Conservation (phyloP, 2,797 vertebrate genomes). For the Valencia hispanica region DNA sequence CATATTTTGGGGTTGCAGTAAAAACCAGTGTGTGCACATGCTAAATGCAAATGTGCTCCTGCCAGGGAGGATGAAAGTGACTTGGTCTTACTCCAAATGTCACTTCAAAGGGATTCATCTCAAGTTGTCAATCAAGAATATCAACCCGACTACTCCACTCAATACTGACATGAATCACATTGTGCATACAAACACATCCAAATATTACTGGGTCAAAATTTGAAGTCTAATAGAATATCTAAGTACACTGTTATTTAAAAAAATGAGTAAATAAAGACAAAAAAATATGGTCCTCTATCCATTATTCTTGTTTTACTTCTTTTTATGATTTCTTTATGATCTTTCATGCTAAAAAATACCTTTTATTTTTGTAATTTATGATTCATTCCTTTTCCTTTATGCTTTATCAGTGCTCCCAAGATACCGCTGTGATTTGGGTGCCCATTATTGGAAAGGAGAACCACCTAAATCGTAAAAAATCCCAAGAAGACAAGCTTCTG, state of each 20-base stretch:
- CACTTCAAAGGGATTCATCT: conserved; percentile 42
- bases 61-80: conserved; percentile 45
- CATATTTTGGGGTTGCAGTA: conserved; percentile 38
- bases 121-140: conserved; percentile 28
- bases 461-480: too few relatives aligned
- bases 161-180: not conserved
- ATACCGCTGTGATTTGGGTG: too few relatives aligned
- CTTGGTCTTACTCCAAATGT: conserved; percentile 48
- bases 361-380: too few relatives aligned
- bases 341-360: too few relatives aligned
- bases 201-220: not conserved
- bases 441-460: too few relatives aligned
- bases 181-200: conserved; percentile 9
- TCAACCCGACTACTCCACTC: not conserved
- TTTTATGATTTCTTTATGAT: not conserved
- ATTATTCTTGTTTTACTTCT: not conserved
- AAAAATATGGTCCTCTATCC: not conserved
- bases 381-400: too few relatives aligned
- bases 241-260: not conserved
- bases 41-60: conserved; percentile 54
- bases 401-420: too few relatives aligned
- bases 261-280: not conserved
- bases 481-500: too few relatives aligned
- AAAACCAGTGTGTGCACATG: conserved; percentile 20
- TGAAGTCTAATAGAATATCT: not conserved